Conservation (phyloP, 2,888 invertebrate genomes). For the Cynaeus angustus region DNA sequence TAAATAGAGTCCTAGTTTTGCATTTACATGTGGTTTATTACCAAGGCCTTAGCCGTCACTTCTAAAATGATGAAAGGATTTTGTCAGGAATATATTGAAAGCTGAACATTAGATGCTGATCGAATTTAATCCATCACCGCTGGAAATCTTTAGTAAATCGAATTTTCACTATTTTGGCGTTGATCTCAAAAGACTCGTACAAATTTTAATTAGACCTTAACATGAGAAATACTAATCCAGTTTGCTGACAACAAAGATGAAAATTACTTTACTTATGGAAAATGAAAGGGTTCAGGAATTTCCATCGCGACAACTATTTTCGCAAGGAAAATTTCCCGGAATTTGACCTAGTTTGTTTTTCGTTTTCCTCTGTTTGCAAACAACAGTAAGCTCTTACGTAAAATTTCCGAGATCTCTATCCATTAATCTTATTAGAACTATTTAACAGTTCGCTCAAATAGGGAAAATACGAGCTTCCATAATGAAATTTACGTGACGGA, state of each 20-base stretch:
- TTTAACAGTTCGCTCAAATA: background rate
- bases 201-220: slow-evolving; percentile 31
- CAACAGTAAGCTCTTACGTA: slow-evolving; percentile 16
- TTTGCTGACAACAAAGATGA: background rate
- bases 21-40: slow-evolving; percentile 37
- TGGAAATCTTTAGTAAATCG: slow-evolving; percentile 26
- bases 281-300: slow-evolving; percentile 20
- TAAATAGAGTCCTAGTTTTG: slow-evolving; percentile 26
- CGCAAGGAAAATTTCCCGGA: slow-evolving; percentile 14
- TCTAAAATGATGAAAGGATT: slow-evolving; percentile 30
- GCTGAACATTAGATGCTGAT: slow-evolving; percentile 19
- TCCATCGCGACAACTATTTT: slow-evolving; percentile 25
- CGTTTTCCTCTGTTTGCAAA: background rate
- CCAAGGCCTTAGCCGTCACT: slow-evolving; percentile 15
- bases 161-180: slow-evolving; percentile 27
- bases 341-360: slow-evolving; percentile 12
- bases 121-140: slow-evolving; percentile 32
- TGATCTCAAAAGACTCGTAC: slow-evolving; percentile 7
- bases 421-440: slow-evolving; percentile 34
- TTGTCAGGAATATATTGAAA: slow-evolving; percentile 33
- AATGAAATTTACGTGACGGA: slow-evolving; percentile 19
- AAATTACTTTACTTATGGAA: background rate
- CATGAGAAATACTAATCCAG: slow-evolving; percentile 13
- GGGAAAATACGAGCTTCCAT: slow-evolving; percentile 13
- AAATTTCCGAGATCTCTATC: slow-evolving; percentile 16